phyloP scores from a whole-genome alignment of 2,113 vertebrate genomes.

The Copsychus sechellarum region DNA sequence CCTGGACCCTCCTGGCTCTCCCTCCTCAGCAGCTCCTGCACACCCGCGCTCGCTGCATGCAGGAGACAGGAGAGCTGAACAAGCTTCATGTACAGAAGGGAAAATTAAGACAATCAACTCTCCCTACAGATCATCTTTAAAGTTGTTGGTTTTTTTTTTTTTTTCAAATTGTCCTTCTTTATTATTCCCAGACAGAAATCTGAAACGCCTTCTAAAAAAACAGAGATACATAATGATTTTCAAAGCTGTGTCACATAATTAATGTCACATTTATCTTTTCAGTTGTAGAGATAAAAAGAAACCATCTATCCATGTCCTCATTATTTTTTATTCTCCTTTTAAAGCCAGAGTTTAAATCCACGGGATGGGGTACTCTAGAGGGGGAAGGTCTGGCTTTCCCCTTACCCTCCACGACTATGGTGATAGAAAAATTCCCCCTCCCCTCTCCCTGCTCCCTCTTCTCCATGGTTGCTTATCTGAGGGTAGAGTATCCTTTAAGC shows the following conservation, averaged over 20 bases:
- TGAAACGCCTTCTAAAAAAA: background rate
- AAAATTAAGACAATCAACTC: conserved; percentile 56
- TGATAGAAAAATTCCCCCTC: background rate
- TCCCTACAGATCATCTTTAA: conserved; percentile 54
- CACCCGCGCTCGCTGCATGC: accelerated
- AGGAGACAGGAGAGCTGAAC: background rate
- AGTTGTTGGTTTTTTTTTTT: background rate
- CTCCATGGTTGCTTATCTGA: accelerated
- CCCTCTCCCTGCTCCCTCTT: background rate
- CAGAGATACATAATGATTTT: conserved; percentile 55
- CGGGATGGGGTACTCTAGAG: background rate
- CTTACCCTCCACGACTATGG: background rate
- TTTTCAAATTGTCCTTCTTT: conserved; percentile 34
- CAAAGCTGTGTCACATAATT: conserved; percentile 68
- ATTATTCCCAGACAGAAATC: conserved; percentile 68
- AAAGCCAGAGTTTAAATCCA: conserved; percentile 32
- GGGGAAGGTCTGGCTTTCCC: background rate
- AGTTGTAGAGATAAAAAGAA: conserved; percentile 68
- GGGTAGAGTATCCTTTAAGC: background rate
- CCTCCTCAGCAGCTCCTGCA: background rate
- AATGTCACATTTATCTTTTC: conserved; percentile 70
- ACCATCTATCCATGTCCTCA: conserved; percentile 51
- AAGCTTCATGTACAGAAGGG: background rate
- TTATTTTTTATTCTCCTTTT: conserved; percentile 57
- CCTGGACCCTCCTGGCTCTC: background rate